These are phyloP conservation scores for Entomobrya multifasciata DNA, from an alignment of 2,888 invertebrate species.

Conservation along the genomic window DNA sequence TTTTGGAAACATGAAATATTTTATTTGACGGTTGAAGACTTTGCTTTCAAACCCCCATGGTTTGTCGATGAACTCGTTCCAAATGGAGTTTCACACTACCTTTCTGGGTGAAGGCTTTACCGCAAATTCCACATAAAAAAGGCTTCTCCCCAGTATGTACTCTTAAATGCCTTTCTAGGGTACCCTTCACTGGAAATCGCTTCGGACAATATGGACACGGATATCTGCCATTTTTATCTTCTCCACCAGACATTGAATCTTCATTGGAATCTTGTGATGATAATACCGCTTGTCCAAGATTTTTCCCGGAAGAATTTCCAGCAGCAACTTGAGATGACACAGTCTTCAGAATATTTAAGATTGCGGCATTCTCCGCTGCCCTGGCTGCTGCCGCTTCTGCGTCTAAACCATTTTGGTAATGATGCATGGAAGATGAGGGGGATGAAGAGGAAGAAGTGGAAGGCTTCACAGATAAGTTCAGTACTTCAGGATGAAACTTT, in stretches of 20 bases:
- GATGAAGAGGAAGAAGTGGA: constrained; percentile 57
- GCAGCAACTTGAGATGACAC: constrained; percentile 62
- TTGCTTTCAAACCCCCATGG: constrained; percentile 37
- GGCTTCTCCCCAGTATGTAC: constrained; percentile 66
- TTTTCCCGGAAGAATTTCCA: constrained; percentile 27
- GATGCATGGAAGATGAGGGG: constrained; percentile 10
- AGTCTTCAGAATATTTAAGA: constrained; percentile 65
- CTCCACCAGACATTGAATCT: constrained; percentile 42
- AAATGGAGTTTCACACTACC: constrained; percentile 72
- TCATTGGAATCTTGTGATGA: constrained; percentile 42
- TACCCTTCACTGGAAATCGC: constrained; percentile 65
- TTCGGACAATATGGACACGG: constrained; percentile 68
- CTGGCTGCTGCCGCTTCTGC: constrained; percentile 54
- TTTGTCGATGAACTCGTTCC: constrained; percentile 69
- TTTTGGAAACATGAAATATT: constrained; percentile 5
- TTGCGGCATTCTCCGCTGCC: constrained; percentile 62
- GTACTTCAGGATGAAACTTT: constrained; percentile 71
- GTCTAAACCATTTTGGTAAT: constrained; percentile 50
- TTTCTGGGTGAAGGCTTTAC: constrained; percentile 72
- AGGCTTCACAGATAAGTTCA: constrained; percentile 61
- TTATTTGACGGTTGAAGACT: constrained; percentile 5
- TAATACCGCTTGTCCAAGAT: neutral
- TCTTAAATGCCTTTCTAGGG: constrained; percentile 54
- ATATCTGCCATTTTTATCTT: constrained; percentile 59
- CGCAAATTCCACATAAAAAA: constrained; percentile 59